Evolutionary conservation across 2,113 vertebrate genomes (phyloP).

Genomic region (Poicephalus gulielmi): DNA sequence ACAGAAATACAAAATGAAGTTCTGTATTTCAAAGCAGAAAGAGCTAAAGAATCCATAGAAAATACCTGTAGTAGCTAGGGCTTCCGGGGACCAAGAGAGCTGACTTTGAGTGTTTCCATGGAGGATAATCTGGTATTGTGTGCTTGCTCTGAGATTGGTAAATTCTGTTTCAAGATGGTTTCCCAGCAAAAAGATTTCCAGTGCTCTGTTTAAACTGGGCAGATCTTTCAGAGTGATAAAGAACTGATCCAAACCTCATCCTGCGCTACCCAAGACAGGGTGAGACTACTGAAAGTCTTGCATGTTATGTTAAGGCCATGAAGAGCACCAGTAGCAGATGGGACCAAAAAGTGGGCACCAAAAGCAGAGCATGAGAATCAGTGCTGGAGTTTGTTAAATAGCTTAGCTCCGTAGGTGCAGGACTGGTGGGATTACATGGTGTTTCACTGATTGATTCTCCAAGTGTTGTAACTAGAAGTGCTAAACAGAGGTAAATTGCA

Average conservation of each 20-base stretch:
- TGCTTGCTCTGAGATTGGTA: background rate
- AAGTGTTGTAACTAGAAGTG: background rate
- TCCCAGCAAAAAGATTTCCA: background rate
- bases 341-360: background rate
- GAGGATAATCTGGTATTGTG: background rate
- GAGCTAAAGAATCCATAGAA: background rate
- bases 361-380: background rate
- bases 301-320: background rate
- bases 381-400: background rate
- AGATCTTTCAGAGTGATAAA: background rate
- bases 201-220: background rate
- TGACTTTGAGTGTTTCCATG: background rate
- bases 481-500: background rate
- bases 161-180: background rate
- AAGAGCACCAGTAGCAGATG: background rate
- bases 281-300: background rate
- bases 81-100: background rate
- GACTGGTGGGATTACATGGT: background rate
- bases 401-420: background rate
- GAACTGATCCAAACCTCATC: constrained; percentile 4
- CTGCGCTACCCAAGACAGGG: background rate
- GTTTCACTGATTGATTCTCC: background rate
- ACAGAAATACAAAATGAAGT: background rate
- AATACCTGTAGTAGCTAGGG: background rate
- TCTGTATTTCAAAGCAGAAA: background rate